Conservation (phyloP, 2,113 vertebrate genomes). For the Dasypus novemcinctus region DNA sequence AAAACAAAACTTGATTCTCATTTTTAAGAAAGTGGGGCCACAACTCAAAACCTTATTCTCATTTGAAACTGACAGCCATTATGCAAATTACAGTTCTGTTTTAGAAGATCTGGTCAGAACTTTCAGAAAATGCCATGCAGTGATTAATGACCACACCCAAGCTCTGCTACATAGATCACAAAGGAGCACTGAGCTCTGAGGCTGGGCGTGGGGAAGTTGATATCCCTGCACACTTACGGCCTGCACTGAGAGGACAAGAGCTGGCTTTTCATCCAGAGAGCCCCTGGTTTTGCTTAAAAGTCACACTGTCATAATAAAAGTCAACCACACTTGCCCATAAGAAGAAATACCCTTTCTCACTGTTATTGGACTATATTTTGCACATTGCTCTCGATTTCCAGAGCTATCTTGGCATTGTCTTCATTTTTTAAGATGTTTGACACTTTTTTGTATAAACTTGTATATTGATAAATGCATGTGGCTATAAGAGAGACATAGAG, state of each 20-base stretch:
- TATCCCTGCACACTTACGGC: constrained; percentile 63
- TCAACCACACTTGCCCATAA: constrained; percentile 72
- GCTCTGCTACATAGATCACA: constrained; percentile 79
- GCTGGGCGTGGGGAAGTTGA: constrained; percentile 47
- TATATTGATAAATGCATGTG: constrained; percentile 86
- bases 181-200: constrained; percentile 74
- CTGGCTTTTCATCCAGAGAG: constrained; percentile 51
- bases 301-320: constrained; percentile 54
- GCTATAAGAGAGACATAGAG: constrained; percentile 83
- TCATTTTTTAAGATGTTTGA: constrained; percentile 83
- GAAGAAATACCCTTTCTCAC: constrained; percentile 91
- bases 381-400: constrained; percentile 84
- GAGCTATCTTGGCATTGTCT: constrained; percentile 83
- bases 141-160: constrained; percentile 47
- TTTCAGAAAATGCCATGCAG: constrained; percentile 77
- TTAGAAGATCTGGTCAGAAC: constrained; percentile 76
- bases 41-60: not conserved
- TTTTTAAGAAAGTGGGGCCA: not conserved
- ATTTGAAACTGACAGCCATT: not conserved
- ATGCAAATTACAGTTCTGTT: not conserved
- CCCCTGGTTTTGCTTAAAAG: constrained; percentile 69
- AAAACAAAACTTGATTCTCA: constrained; percentile 63
- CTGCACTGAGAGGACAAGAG: constrained; percentile 68
- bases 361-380: constrained; percentile 83
- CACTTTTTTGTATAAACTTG: constrained; percentile 82